Evolutionary conservation across 1,140 invertebrate species (phyloP), one percentile per base, ranked within the genome.

Genomic region (Harlomillsia oculata): DNA sequence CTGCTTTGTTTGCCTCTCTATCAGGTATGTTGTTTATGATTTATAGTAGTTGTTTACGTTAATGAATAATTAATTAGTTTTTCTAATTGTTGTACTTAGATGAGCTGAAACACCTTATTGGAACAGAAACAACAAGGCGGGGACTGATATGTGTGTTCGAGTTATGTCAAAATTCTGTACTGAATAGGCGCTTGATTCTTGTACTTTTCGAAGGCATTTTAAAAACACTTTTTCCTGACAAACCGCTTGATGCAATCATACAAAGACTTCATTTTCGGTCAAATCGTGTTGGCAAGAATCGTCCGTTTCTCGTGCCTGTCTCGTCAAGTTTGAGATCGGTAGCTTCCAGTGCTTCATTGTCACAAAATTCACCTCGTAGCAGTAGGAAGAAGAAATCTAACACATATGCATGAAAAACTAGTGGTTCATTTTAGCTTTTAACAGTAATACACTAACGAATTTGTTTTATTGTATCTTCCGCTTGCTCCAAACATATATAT

Each of bases 141-240:
- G 92, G 92, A n/a, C 74, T 95, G 1, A 72, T 89, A n/a, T 83
- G 83, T 29, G 81, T 94, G 3, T 95, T 93, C 69, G 84, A 91
- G 67, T 75, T 94, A 61, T 83, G 55, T 45, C 60, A 62, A 56
- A 55, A 84, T 59, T 80, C 82, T 64, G 79, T 83, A 53, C 77
- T 96, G 23, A 97, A 97, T 72, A 80, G 82, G 65, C 78, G 93
- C 66, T 75, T 96, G 45, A 69, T 89, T 16, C 87, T 89, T 66
- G 88, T 96, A n/a, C 71, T 95, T 9, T 71, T 95, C 4, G 89
- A 96, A 71, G 82, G 85, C 28, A 77, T 89, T 25, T 69, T 90
- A 16, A 77, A 81, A 59, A 82, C 79, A 39, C 68, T 90, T 6
- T 89, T 90, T 70, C 84, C 85, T 6, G 77, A 84, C 21, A 62